Evolutionary conservation across 2,797 vertebrate genomes (phyloP), one percentile per base, ranked within the genome.

Genomic region (Lutjanus campechanus): DNA sequence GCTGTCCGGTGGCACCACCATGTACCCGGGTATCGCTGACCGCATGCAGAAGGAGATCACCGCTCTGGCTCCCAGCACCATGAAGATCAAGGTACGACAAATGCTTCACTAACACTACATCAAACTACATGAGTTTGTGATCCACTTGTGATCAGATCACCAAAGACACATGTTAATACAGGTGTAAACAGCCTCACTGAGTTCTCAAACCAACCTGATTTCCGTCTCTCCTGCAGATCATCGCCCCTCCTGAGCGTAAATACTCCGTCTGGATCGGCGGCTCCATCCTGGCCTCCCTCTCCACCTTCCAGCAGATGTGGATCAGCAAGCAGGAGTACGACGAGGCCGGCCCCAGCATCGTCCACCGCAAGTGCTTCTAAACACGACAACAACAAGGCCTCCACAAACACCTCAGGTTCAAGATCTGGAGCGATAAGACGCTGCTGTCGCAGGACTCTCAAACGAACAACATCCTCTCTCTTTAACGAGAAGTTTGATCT

Each of bases 301-400:
- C 97, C 93, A 98, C 97, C 95, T 98, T 98, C 96, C 97, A 98
- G 95, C 97, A 98, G 95, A 98, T 98, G 97, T 98, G 97, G 97
- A 98, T 98, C 96, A 98, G 95, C 91, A 98, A 98, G 90, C 97
- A 98, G 95, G 97, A 98, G 84, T 98, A 98, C 12, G 97, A 98
- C 4, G 97, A 99, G 94, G 96, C 97, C 0, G 97, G 97, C 17
- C 97, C 97, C 85, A 97, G 96, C 94, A 99, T 99, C 82, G 97
- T 98, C 85, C 97, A 99, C 95, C 96, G 97, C 91, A 99, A 98
- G 94, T 98, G 97, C 96, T 99, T 99, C 97, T 99, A 97, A 96
- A 68, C 68, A 4, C 0, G 1, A 12, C 1, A 36, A 12, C 1
- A 36, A 36, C 29, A 36, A 36, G 4, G 8, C n/a, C 10, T 15